Conservation (phyloP, 2,888 invertebrate species). For the Leptura quadrifasciata region DNA sequence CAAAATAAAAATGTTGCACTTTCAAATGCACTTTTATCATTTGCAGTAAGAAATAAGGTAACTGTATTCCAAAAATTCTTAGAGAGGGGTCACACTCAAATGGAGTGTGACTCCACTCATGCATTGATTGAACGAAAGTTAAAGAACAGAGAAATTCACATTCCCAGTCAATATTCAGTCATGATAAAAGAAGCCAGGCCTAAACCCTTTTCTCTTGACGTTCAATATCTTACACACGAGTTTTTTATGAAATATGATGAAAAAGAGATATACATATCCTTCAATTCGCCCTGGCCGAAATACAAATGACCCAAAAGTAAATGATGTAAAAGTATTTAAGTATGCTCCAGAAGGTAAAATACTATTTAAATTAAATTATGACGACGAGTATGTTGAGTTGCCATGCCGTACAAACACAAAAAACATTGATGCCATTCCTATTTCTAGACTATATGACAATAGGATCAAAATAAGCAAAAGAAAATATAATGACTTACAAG, state of each 20-base stretch:
- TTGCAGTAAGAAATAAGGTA: too few relatives aligned
- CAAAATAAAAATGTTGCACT: too few relatives aligned
- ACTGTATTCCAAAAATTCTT: too few relatives aligned
- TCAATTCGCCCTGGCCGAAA: constrained; percentile 34
- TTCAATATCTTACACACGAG: too few relatives aligned
- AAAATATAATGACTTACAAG: constrained; percentile 41
- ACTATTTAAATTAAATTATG: too few relatives aligned
- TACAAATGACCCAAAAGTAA: constrained; percentile 28
- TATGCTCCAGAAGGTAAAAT: too few relatives aligned
- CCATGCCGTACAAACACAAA: too few relatives aligned
- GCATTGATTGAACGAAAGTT: constrained; percentile 37
- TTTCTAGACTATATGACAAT: constrained; percentile 30
- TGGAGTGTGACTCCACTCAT: constrained; percentile 34
- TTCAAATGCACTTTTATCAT: too few relatives aligned
- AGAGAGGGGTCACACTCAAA: too few relatives aligned
- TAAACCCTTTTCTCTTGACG: constrained; percentile 36
- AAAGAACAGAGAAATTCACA: constrained; percentile 39
- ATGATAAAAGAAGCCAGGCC: constrained; percentile 36
- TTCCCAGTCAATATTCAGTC: constrained; percentile 36
- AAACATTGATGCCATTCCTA: background rate
- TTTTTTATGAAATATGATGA: constrained; percentile 30
- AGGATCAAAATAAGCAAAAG: constrained; percentile 32
- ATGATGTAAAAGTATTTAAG: too few relatives aligned
- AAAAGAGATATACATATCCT: constrained; percentile 7
- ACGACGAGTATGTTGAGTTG: too few relatives aligned